These are phyloP conservation scores for Pentalonia nigronervosa DNA, from an alignment of 1,140 invertebrate species.

Conservation along the genomic window DNA sequence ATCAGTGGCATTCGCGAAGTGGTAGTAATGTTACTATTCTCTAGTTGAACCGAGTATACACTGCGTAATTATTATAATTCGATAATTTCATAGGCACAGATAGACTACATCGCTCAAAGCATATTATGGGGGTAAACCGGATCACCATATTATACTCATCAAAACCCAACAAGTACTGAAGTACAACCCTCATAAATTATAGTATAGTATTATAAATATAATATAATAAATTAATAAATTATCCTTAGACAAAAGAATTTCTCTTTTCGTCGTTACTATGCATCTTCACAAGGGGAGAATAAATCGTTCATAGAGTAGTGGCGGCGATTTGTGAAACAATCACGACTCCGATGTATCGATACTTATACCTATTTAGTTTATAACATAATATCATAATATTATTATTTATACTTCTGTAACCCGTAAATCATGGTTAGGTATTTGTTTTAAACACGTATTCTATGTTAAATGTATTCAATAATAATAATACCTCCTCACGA, in stretches of 20 bases:
- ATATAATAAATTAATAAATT: background rate
- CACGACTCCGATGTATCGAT: background rate
- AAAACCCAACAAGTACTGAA: background rate
- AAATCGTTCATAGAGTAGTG: background rate
- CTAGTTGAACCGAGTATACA: no score
- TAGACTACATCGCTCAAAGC: no score
- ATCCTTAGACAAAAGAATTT: background rate
- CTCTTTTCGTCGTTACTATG: background rate
- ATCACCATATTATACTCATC: no score
- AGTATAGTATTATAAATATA: background rate
- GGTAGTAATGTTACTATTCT: no score
- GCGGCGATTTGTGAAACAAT: background rate
- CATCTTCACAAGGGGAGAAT: background rate
- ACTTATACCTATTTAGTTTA: background rate
- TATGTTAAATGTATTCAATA: background rate
- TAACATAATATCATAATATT: background rate
- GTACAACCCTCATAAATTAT: background rate
- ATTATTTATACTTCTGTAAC: background rate
- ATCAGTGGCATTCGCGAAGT: no score
- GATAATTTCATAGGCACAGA: no score
- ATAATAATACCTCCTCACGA: background rate
- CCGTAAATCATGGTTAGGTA: background rate
- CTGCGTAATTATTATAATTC: no score
- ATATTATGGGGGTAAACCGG: no score
- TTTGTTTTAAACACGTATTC: constrained; percentile 42